phyloP scores from a whole-genome alignment of 2,888 invertebrate genomes.

The Imbricaverruca yamaguchii region DNA sequence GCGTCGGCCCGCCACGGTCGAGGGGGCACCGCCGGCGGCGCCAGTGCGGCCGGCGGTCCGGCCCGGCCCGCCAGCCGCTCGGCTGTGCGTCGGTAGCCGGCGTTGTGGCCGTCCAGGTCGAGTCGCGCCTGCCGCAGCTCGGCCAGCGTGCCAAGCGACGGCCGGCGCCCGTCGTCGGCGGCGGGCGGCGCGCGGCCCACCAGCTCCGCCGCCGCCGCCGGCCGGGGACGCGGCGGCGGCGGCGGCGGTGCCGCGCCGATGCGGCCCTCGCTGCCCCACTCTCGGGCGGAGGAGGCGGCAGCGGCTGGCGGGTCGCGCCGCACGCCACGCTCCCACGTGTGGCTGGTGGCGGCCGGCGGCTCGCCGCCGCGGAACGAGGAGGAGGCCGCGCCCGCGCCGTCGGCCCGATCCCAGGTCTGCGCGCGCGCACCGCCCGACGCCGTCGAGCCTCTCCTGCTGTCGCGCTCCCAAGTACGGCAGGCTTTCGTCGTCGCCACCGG shows the following conservation, averaged over 20 bases:
- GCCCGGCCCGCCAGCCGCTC: not conserved
- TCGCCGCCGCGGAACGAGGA: too few relatives aligned
- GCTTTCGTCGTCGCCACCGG: too few relatives aligned
- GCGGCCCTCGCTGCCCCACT: not conserved
- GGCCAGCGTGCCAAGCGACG: not conserved
- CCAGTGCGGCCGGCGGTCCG: too few relatives aligned
- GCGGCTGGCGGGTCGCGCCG: not conserved
- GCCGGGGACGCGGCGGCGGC: too few relatives aligned
- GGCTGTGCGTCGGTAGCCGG: not conserved
- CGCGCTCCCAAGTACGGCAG: too few relatives aligned
- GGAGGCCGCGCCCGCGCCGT: not conserved
- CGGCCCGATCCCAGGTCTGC: not conserved
- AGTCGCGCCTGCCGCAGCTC: not conserved
- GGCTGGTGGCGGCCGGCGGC: not conserved
- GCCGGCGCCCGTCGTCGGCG: not conserved
- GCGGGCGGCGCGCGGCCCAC: not conserved
- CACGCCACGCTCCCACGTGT: not conserved
- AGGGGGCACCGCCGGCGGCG: too few relatives aligned
- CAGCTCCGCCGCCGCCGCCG: too few relatives aligned
- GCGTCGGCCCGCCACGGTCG: too few relatives aligned
- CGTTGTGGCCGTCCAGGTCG: not conserved
- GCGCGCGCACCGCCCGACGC: not conserved
- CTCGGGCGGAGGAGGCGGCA: not conserved
- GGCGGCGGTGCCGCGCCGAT: not conserved
- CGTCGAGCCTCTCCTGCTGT: not conserved